Percentiles rank a stretch among this genome's conserved stretches.
These are phyloP conservation scores for Sphaeridia pumilis DNA, from an alignment of 2,888 invertebrate species.

Conservation along the genomic window DNA sequence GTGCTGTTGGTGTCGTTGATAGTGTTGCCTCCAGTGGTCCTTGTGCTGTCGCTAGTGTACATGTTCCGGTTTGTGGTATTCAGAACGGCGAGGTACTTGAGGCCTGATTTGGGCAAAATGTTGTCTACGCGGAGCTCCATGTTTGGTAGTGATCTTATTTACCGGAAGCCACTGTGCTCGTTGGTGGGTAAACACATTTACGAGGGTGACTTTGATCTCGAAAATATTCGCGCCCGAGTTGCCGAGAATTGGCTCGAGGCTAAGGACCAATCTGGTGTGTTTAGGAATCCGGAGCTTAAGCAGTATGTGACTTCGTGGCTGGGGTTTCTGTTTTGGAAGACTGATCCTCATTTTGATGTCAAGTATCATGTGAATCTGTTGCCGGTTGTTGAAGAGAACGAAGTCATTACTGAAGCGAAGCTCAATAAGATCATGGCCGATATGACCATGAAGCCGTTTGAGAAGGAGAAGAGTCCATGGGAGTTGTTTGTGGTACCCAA, in stretches of 20 bases:
- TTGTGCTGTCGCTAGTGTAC: slow-evolving; percentile 9
- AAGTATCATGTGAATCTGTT: slow-evolving; percentile 9
- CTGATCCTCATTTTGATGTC: slow-evolving; percentile 6
- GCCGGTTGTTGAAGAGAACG: not conserved
- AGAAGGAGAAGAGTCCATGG: slow-evolving; percentile 5
- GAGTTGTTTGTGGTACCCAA: slow-evolving; percentile 8
- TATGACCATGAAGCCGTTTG: slow-evolving; percentile 9
- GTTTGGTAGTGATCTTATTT: slow-evolving; percentile 12
- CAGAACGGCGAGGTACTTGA: not conserved
- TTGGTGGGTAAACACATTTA: slow-evolving; percentile 9
- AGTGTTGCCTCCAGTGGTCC: slow-evolving; percentile 9
- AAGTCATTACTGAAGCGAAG: slow-evolving; percentile 9
- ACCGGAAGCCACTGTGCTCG: slow-evolving; percentile 20
- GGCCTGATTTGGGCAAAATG: slow-evolving; percentile 16
- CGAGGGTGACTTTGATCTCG: slow-evolving; percentile 8
- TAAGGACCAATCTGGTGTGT: slow-evolving; percentile 2
- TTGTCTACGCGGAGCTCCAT: slow-evolving; percentile 8
- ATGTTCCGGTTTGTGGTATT: slow-evolving; percentile 10
- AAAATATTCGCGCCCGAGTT: not conserved
- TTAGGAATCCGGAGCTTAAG: slow-evolving; percentile 13
- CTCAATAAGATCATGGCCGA: slow-evolving; percentile 9
- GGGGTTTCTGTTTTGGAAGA: slow-evolving; percentile 17
- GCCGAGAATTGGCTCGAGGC: slow-evolving; percentile 11
- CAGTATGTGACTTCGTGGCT: slow-evolving; percentile 11
- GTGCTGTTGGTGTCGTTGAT: slow-evolving; percentile 8